Evolutionary conservation across 2,797 vertebrate species (phyloP).

Genomic region (Momotus momota): DNA sequence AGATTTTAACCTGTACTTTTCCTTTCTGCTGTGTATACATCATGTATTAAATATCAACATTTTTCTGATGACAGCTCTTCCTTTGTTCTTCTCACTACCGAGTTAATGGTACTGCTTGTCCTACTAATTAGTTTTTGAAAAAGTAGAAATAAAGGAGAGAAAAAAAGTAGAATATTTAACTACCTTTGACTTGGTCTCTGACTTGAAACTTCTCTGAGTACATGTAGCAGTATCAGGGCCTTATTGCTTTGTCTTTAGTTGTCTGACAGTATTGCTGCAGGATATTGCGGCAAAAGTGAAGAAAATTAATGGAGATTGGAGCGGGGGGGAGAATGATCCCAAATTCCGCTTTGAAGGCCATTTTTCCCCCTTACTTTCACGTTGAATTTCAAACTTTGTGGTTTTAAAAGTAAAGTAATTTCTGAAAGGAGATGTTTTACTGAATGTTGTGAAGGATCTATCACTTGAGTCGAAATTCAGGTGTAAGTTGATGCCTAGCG

Average conservation of each 20-base stretch:
- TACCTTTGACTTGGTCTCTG: neutral
- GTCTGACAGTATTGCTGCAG: neutral
- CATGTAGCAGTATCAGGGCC: neutral
- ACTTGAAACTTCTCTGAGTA: neutral
- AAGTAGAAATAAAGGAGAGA: neutral
- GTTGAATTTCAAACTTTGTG: neutral
- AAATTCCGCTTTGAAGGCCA: neutral
- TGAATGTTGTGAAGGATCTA: neutral
- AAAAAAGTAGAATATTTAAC: neutral
- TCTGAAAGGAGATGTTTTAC: neutral
- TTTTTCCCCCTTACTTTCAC: neutral
- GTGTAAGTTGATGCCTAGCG: neutral
- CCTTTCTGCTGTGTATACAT: neutral
- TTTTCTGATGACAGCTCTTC: neutral
- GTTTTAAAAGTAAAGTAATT: neutral
- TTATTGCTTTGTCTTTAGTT: neutral
- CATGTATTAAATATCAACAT: neutral
- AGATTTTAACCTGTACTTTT: neutral
- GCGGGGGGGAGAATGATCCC: neutral
- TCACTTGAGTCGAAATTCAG: neutral
- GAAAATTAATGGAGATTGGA: neutral
- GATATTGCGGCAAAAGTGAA: neutral
- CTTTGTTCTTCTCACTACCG: neutral
- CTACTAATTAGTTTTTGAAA: neutral
- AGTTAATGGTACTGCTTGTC: neutral